A percentile compares a stretch with the other conserved stretches of the same genome.
Conservation (phyloP, 2,113 vertebrate species). For the Anser cygnoides region DNA sequence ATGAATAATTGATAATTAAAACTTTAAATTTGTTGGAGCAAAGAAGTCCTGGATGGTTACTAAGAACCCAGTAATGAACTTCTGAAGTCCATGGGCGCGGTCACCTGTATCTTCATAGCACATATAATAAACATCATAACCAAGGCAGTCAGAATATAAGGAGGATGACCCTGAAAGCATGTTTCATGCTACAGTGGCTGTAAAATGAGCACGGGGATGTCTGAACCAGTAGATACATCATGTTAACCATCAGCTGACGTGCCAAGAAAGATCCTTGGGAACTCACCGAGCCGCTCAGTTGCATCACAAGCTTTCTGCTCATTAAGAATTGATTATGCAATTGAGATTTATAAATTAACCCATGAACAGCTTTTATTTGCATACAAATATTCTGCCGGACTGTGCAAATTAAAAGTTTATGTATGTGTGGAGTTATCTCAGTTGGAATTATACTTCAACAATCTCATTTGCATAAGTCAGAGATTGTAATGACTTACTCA, state of each 20-base stretch:
- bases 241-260: background rate
- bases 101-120: background rate
- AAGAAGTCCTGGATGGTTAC: background rate
- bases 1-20: background rate
- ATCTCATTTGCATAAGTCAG: constrained; percentile 75
- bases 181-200: background rate
- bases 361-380: constrained; percentile 7
- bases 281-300: background rate
- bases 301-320: background rate
- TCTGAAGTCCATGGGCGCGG: background rate
- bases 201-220: background rate
- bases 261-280: background rate
- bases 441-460: constrained; percentile 33
- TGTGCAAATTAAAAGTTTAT: constrained; percentile 27
- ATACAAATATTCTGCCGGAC: background rate
- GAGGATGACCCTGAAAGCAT: background rate
- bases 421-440: constrained; percentile 4
- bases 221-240: background rate
- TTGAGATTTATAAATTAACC: constrained; percentile 20
- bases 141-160: background rate
- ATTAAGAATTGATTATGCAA: background rate
- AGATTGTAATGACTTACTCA: constrained; percentile 76
- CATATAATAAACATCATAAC: background rate
- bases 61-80: background rate
- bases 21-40: background rate